A percentile compares a stretch with the other conserved stretches of the same genome.
phyloP scores from a whole-genome alignment of 2,113 vertebrate species.

The Megaptera novaeangliae region DNA sequence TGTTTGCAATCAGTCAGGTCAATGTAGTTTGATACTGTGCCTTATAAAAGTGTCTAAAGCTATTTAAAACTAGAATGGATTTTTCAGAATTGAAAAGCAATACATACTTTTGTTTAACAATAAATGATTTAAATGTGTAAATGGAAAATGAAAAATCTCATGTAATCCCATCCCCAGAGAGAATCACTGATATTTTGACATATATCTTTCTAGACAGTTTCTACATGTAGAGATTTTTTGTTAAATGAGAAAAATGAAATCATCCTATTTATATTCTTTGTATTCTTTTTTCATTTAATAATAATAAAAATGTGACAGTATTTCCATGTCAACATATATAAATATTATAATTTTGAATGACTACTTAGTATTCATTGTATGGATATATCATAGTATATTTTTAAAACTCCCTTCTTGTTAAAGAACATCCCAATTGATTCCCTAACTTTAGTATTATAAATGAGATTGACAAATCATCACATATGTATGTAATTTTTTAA shows the following conservation, averaged over 20 bases:
- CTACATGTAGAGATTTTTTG: not conserved
- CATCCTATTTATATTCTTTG: not conserved
- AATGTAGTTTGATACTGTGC: not conserved
- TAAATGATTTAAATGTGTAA: not conserved
- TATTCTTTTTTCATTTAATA: not conserved
- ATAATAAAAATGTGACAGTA: not conserved
- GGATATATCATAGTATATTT: not conserved
- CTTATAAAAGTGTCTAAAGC: not conserved
- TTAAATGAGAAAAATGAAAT: not conserved
- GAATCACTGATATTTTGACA: not conserved
- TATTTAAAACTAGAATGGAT: not conserved
- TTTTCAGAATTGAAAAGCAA: not conserved
- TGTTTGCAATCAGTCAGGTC: not conserved
- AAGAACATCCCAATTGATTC: not conserved
- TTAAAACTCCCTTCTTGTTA: not conserved
- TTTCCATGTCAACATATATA: not conserved
- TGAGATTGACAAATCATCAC: not conserved
- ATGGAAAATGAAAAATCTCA: not conserved
- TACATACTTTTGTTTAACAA: not conserved
- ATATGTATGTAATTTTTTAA: not conserved
- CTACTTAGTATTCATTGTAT: not conserved
- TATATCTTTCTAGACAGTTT: not conserved
- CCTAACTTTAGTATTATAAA: not conserved
- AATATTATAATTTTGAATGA: not conserved
- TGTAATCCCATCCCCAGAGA: not conserved